Evolutionary conservation across 2,888 invertebrate genomes (phyloP).

Genomic region (Opisthograptis luteolata): DNA sequence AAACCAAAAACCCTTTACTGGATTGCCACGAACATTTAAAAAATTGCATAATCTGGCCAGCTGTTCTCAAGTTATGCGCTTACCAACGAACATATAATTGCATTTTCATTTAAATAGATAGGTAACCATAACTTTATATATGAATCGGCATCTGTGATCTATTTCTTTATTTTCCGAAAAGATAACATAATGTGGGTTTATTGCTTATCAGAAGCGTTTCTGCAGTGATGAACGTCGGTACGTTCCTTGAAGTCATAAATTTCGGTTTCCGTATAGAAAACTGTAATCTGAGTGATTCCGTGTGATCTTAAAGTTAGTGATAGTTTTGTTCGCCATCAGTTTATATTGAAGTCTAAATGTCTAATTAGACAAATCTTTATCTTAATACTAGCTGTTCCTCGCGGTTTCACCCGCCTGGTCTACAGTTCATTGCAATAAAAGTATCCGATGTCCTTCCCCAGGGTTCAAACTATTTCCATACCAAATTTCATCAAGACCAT

Average conservation of each 20-base stretch:
- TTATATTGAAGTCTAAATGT: constrained; percentile 18
- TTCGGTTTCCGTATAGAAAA: constrained; percentile 48
- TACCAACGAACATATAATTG: too few relatives aligned
- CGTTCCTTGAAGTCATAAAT: constrained; percentile 61
- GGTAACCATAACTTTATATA: neutral
- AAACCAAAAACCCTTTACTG: too few relatives aligned
- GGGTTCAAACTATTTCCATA: too few relatives aligned
- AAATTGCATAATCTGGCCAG: too few relatives aligned
- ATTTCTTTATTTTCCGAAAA: constrained; percentile 18
- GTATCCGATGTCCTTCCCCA: too few relatives aligned
- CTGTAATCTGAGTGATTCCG: constrained; percentile 36
- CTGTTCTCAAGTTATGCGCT: too few relatives aligned
- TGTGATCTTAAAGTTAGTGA: constrained; percentile 29
- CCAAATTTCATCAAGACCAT: too few relatives aligned
- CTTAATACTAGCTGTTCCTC: neutral
- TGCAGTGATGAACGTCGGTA: constrained; percentile 39
- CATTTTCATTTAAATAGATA: too few relatives aligned
- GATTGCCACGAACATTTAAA: too few relatives aligned
- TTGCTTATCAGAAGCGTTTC: constrained; percentile 64
- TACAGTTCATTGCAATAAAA: too few relatives aligned
- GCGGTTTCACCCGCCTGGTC: too few relatives aligned
- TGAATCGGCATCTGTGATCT: neutral
- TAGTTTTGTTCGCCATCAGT: constrained; percentile 21
- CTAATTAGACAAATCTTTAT: constrained; percentile 18
- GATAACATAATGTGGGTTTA: constrained; percentile 48